These are phyloP conservation scores for Vandiemenella viatica DNA, from an alignment of 2,888 invertebrate genomes.

Conservation along the genomic window DNA sequence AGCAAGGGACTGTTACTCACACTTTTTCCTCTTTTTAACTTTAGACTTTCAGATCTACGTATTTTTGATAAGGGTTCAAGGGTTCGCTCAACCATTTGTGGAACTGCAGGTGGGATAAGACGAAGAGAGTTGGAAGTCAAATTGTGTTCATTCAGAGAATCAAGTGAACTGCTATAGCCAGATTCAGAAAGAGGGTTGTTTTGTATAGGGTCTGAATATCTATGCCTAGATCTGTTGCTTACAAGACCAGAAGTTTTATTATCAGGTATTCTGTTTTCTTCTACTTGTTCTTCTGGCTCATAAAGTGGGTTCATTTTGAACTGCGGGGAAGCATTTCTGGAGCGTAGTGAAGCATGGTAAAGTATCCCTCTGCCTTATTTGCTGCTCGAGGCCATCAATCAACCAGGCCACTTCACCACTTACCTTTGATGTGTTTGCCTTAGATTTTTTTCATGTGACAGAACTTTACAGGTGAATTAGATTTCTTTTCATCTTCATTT, in stretches of 20 bases:
- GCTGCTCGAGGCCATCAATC: constrained; percentile 12
- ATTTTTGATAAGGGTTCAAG: constrained; percentile 38
- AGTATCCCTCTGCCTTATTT: constrained; percentile 14
- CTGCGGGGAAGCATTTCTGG: constrained; percentile 33
- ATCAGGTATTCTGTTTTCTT: too few species aligned
- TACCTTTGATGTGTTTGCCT: constrained; percentile 6
- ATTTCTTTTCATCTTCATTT: constrained; percentile 30
- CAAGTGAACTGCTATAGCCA: constrained; percentile 18
- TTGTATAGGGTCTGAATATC: constrained; percentile 4
- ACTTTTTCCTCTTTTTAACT: constrained; percentile 30
- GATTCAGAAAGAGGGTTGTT: constrained; percentile 13
- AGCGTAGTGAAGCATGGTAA: constrained; percentile 25
- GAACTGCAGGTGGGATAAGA: constrained; percentile 32
- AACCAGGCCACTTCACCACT: constrained; percentile 4
- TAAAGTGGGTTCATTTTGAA: constrained; percentile 39
- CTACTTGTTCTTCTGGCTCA: constrained; percentile 2
- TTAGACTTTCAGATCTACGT: constrained; percentile 33
- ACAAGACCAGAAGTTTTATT: neutral
- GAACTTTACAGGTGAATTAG: constrained; percentile 33
- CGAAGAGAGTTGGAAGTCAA: constrained; percentile 7
- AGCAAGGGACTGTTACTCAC: constrained; percentile 31
- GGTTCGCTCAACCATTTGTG: constrained; percentile 39
- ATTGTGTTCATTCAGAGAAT: constrained; percentile 11
- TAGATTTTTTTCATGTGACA: neutral
- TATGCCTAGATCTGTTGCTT: neutral